phyloP scores from a whole-genome alignment of 1,140 invertebrate genomes.

The Camponotus pennsylvanicus region DNA sequence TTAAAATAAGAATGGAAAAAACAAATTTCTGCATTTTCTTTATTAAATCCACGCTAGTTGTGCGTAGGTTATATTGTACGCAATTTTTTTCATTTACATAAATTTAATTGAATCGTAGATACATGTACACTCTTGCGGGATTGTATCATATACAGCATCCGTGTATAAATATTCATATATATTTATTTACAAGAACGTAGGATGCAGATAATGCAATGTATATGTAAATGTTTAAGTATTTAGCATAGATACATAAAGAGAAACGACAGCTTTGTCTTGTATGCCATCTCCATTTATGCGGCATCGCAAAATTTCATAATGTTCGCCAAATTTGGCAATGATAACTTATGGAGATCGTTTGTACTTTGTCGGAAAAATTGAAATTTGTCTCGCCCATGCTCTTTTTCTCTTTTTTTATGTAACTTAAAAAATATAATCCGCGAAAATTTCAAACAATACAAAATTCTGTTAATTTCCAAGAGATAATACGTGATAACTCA shows the following conservation, averaged over 20 bases:
- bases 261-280: slow-evolving; percentile 3
- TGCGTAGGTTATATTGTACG: background rate
- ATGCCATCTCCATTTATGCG: background rate
- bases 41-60: background rate
- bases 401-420: too few species aligned
- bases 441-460: background rate
- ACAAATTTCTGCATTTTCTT: background rate
- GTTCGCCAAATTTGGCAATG: background rate
- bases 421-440: background rate
- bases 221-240: slow-evolving; percentile 26
- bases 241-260: background rate
- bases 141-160: background rate
- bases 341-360: background rate
- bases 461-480: background rate
- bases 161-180: slow-evolving; percentile 43
- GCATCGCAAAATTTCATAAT: background rate
- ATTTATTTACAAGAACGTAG: slow-evolving; percentile 43
- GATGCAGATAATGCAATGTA: slow-evolving; percentile 1
- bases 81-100: slow-evolving; percentile 27
- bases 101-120: slow-evolving; percentile 33
- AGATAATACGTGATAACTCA: background rate
- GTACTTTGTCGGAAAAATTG: background rate
- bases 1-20: background rate
- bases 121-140: background rate
- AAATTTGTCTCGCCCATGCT: background rate